Evolutionary conservation across 2,888 invertebrate genomes (phyloP), one percentile per base, ranked within the genome.

Genomic region (Sclerodermus sp.): DNA sequence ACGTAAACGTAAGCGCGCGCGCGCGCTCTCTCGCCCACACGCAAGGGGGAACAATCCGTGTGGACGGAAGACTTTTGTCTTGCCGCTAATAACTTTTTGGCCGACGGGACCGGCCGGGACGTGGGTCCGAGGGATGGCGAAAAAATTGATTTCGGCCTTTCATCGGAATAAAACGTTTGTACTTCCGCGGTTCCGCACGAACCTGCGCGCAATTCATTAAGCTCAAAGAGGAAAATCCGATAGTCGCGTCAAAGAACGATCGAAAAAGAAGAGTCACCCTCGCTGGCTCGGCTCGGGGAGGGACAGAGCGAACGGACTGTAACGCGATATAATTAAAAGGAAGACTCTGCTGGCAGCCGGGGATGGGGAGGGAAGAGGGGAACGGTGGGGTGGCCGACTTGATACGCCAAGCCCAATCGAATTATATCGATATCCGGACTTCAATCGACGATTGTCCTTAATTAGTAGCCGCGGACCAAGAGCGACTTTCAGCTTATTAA

Each of bases 1-100:
- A 23, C 8, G 8, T 23, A 23, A 5, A 23, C 8, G 8, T 23
- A 23, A 23, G 8, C 8, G 8, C 23, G 8, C 23, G 23, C 23
- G 23, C 8, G 3, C 4, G 3, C 4, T 3, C 8, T 37, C 34
- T 39, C 41, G 36, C 40, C 37, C 51, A 30, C 44, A 31, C 30
- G 18, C 13, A 40, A 45, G 37, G 40, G 40, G 40, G 30, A 39
- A 50, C 37, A 52, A 40, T 51, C 31, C 44, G 32, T 50, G 48
- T 23, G 46, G 55, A 50, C 42, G 60, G 51, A 58, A 58, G 53
- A 53, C 61, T 62, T 62, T 64, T 60, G 61, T 58, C 61, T 63
- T 60, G 49, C 52, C 53, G 58, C 64, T 62, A 62, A 62, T 62
- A 62, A 62, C 58, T 45, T 49, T 53, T 55, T 57, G 44, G 49